These are phyloP conservation scores for Alectura lathami DNA, from an alignment of 2,113 vertebrate species.

Conservation along the genomic window DNA sequence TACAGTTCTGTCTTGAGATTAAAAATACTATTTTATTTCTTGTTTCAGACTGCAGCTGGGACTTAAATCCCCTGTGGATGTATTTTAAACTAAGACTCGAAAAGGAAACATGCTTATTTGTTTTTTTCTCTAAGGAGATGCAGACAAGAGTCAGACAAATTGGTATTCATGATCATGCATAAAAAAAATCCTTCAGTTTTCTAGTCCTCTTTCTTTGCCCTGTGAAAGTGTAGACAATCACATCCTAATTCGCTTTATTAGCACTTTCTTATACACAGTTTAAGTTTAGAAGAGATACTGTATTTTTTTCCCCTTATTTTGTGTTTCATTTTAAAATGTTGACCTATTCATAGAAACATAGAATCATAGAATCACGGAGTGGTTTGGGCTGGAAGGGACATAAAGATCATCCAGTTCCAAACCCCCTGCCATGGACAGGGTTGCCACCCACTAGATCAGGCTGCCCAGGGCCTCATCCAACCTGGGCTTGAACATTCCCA, in stretches of 20 bases:
- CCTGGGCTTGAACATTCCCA: too few species aligned
- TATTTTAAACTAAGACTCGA: neutral
- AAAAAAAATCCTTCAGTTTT: neutral
- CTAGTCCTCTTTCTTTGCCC: neutral
- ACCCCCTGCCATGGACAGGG: too few species aligned
- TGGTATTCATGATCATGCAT: neutral
- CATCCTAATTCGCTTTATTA: neutral
- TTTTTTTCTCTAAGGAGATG: neutral
- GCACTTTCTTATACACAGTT: neutral
- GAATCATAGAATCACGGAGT: too few species aligned
- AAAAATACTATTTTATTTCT: neutral
- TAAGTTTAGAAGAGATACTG: neutral
- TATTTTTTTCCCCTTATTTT: neutral
- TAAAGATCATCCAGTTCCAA: too few species aligned
- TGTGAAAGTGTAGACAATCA: neutral
- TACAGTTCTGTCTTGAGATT: neutral
- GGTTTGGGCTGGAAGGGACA: too few species aligned
- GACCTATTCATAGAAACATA: neutral
- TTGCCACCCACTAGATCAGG: too few species aligned
- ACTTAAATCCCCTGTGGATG: neutral
- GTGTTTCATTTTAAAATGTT: neutral
- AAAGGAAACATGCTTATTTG: neutral
- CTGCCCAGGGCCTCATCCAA: too few species aligned
- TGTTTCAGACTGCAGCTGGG: neutral
- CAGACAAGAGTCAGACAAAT: neutral